Base-by-base conservation (phyloP, 2,797 vertebrate genomes). In the Antennarius maculatus region DNA sequence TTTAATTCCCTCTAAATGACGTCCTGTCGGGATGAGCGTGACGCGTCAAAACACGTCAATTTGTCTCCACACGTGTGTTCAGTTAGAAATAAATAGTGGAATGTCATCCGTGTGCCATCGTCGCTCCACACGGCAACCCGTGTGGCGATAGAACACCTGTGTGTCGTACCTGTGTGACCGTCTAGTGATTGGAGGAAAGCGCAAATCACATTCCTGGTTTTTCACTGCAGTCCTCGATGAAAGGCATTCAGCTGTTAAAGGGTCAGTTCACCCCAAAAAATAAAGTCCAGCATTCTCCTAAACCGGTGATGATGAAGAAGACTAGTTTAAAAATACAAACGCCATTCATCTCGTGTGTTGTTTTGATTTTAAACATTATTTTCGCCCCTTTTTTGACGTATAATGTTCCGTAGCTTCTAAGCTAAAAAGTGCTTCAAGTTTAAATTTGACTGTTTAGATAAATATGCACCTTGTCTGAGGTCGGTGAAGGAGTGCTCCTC, bases 1-100 rank as follows among this genome's bases (percentile, higher is more conserved):
- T 91, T 89, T 88, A 88, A 76, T 70, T 76, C 60, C 85, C 76
- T 81, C 77, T 81, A 51, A 86, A 80, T 75, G 77, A 82, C 71
- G 79, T 86, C 75, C 82, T 79, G 76, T 74, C 78, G 61, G 62
- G 72, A 79, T 78, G 65, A 71, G 60, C 52, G 65, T 54, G 42
- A 34, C 59, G 81, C 28, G 82, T 90, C 77, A 81, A 46, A 70
- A 74, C 17, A 71, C 45, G 65, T 77, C 52, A 42, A 48, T 66
- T 71, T 61, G 79, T 80, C 67, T 73, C 51, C 76, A 82, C 76
- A 54, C 54, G 57, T 79, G 28, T 80, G 73, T 81, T 65, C 67
- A 76, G 42, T 54, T 43, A 72, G 59, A 69, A 16, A 84, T 71
- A 1, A 77, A 54, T 79, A 54, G 66, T 73, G 41, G 67, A 77